phyloP scores from a whole-genome alignment of 2,797 vertebrate genomes.

The Hydrolagus colliei region DNA sequence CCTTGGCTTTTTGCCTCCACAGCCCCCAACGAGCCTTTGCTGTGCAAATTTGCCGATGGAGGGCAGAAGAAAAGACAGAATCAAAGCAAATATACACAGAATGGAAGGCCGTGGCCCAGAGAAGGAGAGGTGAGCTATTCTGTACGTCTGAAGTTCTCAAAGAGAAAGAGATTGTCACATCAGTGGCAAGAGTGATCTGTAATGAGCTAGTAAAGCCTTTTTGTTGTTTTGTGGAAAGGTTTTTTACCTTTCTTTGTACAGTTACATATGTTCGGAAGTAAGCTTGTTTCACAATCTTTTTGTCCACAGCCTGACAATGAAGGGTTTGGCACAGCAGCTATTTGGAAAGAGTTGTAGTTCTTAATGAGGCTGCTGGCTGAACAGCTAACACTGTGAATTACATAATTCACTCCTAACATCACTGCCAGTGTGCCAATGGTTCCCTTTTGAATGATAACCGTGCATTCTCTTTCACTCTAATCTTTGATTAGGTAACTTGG shows the following conservation, averaged over 20 bases:
- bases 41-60: constrained; percentile 96
- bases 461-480: too few relatives aligned
- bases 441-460: too few relatives aligned
- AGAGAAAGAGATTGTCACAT: background rate
- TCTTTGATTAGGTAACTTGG: too few relatives aligned
- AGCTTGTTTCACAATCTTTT: background rate
- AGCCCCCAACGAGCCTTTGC: constrained; percentile 91
- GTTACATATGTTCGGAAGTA: background rate
- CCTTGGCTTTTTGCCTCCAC: constrained; percentile 60
- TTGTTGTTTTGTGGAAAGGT: too few relatives aligned
- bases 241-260: background rate
- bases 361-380: background rate
- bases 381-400: background rate
- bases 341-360: too few relatives aligned
- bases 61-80: constrained; percentile 95
- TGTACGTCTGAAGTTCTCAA: background rate
- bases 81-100: constrained; percentile 95
- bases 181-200: background rate
- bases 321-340: background rate
- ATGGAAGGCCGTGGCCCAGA: constrained; percentile 87
- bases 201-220: too few relatives aligned
- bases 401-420: too few relatives aligned
- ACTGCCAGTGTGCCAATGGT: too few relatives aligned
- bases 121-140: constrained; percentile 83
- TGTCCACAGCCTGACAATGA: background rate